phyloP scores from a whole-genome alignment of 2,113 vertebrate species.

The Pheucticus melanocephalus region DNA sequence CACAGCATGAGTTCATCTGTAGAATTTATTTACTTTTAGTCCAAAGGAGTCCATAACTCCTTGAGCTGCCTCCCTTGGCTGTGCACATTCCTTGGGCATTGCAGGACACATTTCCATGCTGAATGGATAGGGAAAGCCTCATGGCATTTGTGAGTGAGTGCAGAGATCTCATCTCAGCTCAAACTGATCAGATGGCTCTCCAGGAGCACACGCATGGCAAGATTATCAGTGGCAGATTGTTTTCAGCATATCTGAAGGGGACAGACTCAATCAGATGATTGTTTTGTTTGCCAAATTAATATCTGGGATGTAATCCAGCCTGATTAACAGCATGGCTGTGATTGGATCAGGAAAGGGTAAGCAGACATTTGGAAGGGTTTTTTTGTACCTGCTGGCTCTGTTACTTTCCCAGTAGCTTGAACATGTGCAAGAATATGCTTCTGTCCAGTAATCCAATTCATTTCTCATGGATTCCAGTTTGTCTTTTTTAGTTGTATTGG shows the following conservation, averaged over 20 bases:
- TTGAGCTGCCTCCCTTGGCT: background rate
- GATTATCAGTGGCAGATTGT: background rate
- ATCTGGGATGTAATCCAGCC: constrained; percentile 40
- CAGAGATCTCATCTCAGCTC: rapidly evolving
- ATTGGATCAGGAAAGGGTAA: constrained; percentile 19
- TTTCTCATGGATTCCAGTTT: constrained; percentile 10
- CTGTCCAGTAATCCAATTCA: constrained; percentile 1
- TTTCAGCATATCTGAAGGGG: background rate
- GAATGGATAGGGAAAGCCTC: background rate
- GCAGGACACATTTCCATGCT: background rate
- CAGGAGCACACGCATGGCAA: background rate
- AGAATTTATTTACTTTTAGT: background rate
- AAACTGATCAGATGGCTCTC: background rate
- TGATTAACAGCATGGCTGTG: background rate
- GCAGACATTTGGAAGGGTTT: constrained; percentile 2
- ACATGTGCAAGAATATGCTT: background rate
- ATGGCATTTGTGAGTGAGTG: rapidly evolving
- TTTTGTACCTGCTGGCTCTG: constrained; percentile 11
- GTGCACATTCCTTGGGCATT: background rate
- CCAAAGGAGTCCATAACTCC: background rate
- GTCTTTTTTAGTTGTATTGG: background rate
- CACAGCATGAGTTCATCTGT: rapidly evolving
- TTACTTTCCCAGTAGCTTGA: background rate
- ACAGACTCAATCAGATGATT: background rate
- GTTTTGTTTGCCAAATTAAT: constrained; percentile 38